Conservation (phyloP, 2,888 invertebrate genomes). For the Chalcis sispes region DNA sequence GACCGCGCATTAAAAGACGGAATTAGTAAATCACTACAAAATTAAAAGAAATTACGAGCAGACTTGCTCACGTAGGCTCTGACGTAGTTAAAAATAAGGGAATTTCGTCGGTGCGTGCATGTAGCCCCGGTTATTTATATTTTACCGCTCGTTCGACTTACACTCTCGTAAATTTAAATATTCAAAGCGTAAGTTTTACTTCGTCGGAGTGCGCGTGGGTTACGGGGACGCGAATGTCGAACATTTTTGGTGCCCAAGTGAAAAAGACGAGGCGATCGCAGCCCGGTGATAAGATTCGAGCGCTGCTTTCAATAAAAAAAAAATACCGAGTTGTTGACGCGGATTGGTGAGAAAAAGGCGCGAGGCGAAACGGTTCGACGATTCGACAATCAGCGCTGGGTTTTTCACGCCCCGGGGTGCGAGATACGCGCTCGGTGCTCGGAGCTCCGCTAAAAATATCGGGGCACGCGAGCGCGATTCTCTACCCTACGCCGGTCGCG, state of each 20-base stretch:
- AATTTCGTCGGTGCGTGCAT: slow-evolving; percentile 19
- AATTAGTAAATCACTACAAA: slow-evolving; percentile 52
- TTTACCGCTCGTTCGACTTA: slow-evolving; percentile 28
- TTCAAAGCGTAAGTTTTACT: slow-evolving; percentile 1
- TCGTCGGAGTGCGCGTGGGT: background rate
- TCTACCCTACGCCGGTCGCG: background rate
- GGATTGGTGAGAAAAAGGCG: background rate
- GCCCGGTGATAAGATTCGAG: background rate
- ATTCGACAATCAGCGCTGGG: no score
- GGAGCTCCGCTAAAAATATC: slow-evolving; percentile 35
- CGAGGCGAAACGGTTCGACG: background rate
- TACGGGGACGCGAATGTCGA: slow-evolving; percentile 32
- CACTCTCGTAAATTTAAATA: slow-evolving; percentile 44
- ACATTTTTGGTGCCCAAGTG: background rate
- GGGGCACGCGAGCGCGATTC: slow-evolving; percentile 12
- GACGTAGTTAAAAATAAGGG: slow-evolving; percentile 39
- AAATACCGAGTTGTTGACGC: no score
- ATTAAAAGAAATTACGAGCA: slow-evolving; percentile 28
- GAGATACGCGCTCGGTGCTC: no score
- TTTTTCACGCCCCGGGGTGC: no score
- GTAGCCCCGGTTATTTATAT: slow-evolving; percentile 40
- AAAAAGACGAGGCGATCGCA: background rate
- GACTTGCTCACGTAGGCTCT: background rate
- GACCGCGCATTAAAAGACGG: slow-evolving; percentile 18
- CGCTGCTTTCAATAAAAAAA: no score